A percentile compares a stretch with the other conserved stretches of the same genome.
These are phyloP conservation scores for Drosophila helvetica DNA, from an alignment of 2,888 invertebrate genomes.

Conservation along the genomic window DNA sequence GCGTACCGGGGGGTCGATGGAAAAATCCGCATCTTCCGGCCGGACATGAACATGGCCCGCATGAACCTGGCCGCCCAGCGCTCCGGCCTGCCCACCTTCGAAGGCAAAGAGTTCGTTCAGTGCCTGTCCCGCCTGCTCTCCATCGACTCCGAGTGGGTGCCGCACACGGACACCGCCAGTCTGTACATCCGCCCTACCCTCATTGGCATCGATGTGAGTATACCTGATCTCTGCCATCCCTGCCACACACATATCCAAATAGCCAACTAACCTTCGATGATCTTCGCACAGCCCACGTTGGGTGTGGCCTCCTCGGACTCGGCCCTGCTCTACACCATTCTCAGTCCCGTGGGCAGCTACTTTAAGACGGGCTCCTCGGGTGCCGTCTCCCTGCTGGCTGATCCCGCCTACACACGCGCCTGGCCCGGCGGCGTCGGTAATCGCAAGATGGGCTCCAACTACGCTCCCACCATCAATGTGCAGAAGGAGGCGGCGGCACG, in stretches of 20 bases:
- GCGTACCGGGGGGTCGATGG: conserved; percentile 97
- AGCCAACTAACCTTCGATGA: not conserved
- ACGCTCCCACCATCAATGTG: conserved; percentile 93
- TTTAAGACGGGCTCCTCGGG: conserved; percentile 88
- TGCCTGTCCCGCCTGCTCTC: conserved; percentile 93
- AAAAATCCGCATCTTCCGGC: conserved; percentile 96
- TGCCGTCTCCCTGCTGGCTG: conserved; percentile 95
- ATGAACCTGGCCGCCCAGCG: conserved; percentile 94
- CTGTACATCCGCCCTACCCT: conserved; percentile 98
- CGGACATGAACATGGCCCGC: conserved; percentile 96
- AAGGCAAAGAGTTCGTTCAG: conserved; percentile 92
- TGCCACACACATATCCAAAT: not conserved
- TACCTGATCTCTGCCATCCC: no score
- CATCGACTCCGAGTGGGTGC: conserved; percentile 99
- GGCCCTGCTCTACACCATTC: conserved; percentile 95
- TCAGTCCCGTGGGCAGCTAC: conserved; percentile 97
- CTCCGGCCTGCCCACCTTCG: conserved; percentile 94
- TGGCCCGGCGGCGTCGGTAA: conserved; percentile 98
- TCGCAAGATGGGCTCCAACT: conserved; percentile 97
- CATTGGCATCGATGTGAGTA: conserved; percentile 97
- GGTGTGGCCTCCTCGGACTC: conserved; percentile 94
- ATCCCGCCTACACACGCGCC: conserved; percentile 93
- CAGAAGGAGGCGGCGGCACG: conserved; percentile 90
- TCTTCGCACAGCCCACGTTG: conserved; percentile 91
- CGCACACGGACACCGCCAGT: conserved; percentile 94